phyloP scores from a whole-genome alignment of 2,113 vertebrate genomes.

The Laticauda laticaudata region DNA sequence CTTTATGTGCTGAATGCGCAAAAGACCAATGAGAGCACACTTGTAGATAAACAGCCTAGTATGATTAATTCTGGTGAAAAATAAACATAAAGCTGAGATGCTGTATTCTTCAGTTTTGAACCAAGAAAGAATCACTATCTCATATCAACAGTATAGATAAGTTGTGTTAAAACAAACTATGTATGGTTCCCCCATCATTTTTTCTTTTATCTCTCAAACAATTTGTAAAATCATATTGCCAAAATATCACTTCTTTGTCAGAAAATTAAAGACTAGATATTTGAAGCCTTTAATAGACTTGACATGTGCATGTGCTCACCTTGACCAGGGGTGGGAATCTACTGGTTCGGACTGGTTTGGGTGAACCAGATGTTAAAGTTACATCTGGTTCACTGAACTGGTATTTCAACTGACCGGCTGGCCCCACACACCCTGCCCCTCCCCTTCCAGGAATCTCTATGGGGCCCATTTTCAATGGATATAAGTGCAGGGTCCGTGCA shows the following conservation, averaged over 20 bases:
- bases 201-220: not conserved
- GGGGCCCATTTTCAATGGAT: too few species aligned
- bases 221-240: not conserved
- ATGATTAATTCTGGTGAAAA: not conserved
- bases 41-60: not conserved
- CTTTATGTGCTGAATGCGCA: not conserved
- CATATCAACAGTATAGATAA: not conserved
- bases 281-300: not conserved
- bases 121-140: not conserved
- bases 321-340: too few species aligned
- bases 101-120: not conserved
- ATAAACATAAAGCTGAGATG: not conserved
- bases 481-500: too few species aligned
- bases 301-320: not conserved
- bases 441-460: too few species aligned
- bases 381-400: too few species aligned
- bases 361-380: too few species aligned
- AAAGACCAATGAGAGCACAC: not conserved
- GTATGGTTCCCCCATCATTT: not conserved
- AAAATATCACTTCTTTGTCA: not conserved
- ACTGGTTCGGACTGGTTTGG: too few species aligned
- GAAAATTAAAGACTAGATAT: not conserved
- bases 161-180: not conserved
- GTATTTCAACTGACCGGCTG: too few species aligned
- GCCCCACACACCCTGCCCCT: too few species aligned